Conservation (phyloP, 2,797 vertebrate genomes). For the Thaleichthys pacificus region DNA sequence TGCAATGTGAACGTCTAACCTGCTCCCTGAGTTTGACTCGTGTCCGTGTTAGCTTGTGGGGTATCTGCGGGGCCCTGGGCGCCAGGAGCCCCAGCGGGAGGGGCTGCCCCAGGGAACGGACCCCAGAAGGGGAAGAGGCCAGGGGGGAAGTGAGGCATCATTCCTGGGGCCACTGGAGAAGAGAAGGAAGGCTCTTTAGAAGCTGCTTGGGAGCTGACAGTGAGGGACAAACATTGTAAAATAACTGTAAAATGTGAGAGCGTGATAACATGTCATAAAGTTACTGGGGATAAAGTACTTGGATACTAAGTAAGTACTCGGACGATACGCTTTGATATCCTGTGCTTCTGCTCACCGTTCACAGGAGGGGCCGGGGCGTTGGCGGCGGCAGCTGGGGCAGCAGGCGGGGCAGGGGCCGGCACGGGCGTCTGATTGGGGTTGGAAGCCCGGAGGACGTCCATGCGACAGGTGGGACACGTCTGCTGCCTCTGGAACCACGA, state of each 20-base stretch:
- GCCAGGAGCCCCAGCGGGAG: constrained; percentile 60
- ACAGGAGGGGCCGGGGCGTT: constrained; percentile 72
- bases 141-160: constrained; percentile 91
- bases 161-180: constrained; percentile 82
- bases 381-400: constrained; percentile 76
- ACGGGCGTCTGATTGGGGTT: constrained; percentile 81
- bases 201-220: neutral
- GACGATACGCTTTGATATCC: neutral
- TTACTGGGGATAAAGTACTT: neutral
- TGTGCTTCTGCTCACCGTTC: constrained; percentile 76
- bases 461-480: constrained; percentile 95
- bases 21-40: constrained; percentile 50
- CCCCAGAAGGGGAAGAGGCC: constrained; percentile 94
- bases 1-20: constrained; percentile 56
- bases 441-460: constrained; percentile 91
- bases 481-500: constrained; percentile 99
- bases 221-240: no score
- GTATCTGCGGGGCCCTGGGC: constrained; percentile 48
- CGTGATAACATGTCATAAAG: neutral
- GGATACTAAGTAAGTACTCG: neutral
- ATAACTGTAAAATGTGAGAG: no score
- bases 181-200: constrained; percentile 12
- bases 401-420: constrained; percentile 72
- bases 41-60: constrained; percentile 55
- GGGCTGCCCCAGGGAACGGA: constrained; percentile 85